Base-by-base conservation (phyloP, 30 jellyfish, hydroid and myxozoan species). In the Pelagia noctiluca region DNA sequence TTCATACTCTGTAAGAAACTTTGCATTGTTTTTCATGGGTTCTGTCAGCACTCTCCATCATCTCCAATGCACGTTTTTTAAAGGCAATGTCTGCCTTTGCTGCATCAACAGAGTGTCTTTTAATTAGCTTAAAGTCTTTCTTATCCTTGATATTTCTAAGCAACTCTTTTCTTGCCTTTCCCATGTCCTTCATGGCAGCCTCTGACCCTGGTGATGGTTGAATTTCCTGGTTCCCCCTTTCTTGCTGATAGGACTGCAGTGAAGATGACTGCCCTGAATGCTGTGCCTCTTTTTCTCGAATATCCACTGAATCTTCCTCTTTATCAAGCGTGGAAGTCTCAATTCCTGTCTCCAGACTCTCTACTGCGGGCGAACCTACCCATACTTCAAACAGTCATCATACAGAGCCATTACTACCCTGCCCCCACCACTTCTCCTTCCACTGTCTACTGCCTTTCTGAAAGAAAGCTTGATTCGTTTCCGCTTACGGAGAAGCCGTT, bases 1-100 rank as follows among this genome's bases (percentile, higher is more conserved):
- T 38, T 8, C 38, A 73, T 73, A 21, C 0, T 34, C 23, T 73
- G n/a, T n/a, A 19, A 25, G 0, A 73, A 73, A 23, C 29, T 50
- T 26, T 37, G 22, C 73, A 73, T 38, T n/a, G 3, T 26, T 32
- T 73, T 48, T 71, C 10, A 24, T 71, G 25, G 35, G n/a, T 46
- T 73, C 23, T 50, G 13, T 76, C 88, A 8, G 24, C 61, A 32
- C 32, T 46, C 35, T 76, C 82, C 11, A 76, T 76, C 30, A 25
- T 76, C 34, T 76, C 82, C 28, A 76, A 23, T 7, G 62, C 80
- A 49, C 36, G 7, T 35, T 60, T 76, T 60, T 76, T 76, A 80
- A 48, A 60, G 0, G 25, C 26, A 18, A 0, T 35, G 35, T 76
- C 78, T 48, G 50, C 52, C 37, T 36, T 76, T 26, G 63, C 62